A percentile compares a stretch with the other conserved stretches of the same genome.
These are phyloP conservation scores for Lepus americanus DNA, from an alignment of 2,113 vertebrate species.

Conservation along the genomic window DNA sequence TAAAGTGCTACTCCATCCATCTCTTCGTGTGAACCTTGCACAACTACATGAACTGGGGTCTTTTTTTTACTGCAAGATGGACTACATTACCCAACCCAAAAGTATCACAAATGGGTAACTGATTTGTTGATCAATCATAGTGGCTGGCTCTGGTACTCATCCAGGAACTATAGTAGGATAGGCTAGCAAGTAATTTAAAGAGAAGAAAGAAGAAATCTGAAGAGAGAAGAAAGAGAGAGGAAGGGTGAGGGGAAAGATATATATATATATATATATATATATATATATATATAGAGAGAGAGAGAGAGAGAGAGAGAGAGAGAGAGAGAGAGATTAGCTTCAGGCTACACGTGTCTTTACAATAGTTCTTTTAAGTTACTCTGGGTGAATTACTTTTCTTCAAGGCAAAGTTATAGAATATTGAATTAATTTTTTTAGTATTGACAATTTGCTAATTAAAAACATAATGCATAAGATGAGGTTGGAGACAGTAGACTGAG, in stretches of 20 bases:
- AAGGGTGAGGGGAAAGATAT: not conserved
- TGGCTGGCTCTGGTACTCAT: slow-evolving; percentile 10
- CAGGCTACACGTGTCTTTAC: not conserved
- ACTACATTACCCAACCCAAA: not conserved
- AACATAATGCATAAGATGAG: not conserved
- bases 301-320: not conserved
- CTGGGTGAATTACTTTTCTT: not conserved
- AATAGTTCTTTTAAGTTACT: not conserved
- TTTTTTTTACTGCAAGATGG: not conserved
- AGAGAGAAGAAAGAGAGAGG: not conserved
- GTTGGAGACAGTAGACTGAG: not conserved
- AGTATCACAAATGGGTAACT: not conserved
- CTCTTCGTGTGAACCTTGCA: not conserved
- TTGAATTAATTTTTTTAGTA: slow-evolving; percentile 15
- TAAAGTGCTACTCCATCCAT: not conserved
- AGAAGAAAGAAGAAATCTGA: not conserved
- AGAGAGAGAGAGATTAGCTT: not conserved
- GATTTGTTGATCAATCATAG: not conserved
- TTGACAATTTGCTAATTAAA: slow-evolving; percentile 22
- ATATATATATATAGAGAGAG: not conserved
- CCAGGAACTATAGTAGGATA: slow-evolving; percentile 5
- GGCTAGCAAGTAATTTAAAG: not conserved
- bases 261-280: too few species aligned
- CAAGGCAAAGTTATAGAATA: slow-evolving; percentile 9
- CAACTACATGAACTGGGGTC: not conserved